Evolutionary conservation across 2,113 vertebrate species (phyloP).

Genomic region (Anser cygnoides): DNA sequence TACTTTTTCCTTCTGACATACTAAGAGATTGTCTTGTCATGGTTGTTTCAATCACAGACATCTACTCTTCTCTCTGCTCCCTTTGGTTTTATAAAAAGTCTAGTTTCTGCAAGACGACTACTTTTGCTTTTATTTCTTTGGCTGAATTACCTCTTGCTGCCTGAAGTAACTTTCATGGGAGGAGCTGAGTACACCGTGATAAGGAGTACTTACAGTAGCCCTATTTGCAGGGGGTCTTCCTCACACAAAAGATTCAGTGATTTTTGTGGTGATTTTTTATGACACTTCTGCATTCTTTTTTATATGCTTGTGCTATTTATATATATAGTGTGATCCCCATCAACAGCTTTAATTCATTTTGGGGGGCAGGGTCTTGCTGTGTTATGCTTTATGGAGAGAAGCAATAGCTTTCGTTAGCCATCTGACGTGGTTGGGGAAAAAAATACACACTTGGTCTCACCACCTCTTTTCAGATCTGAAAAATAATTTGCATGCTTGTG

Average conservation of each 20-base stretch:
- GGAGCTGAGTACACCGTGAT: neutral
- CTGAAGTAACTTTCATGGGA: neutral
- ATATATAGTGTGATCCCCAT: neutral
- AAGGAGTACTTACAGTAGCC: neutral
- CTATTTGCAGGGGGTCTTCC: neutral
- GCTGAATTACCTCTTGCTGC: neutral
- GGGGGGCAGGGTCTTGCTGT: neutral
- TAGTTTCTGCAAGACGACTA: neutral
- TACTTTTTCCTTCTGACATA: slow-evolving; percentile 2
- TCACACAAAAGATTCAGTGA: neutral
- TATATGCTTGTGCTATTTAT: neutral
- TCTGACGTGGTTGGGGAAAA: neutral
- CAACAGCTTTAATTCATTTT: neutral
- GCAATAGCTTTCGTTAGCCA: neutral
- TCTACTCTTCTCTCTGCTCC: neutral
- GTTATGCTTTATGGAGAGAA: neutral
- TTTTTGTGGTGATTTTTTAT: neutral
- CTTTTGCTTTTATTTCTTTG: slow-evolving; percentile 20
- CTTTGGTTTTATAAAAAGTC: slow-evolving; percentile 1
- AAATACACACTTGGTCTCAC: neutral
- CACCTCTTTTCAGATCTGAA: neutral
- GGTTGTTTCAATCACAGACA: neutral
- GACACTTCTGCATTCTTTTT: neutral
- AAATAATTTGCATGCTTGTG: slow-evolving; percentile 40
- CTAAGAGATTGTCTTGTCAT: neutral